Percentiles rank a stretch among this genome's conserved stretches.
phyloP scores from a whole-genome alignment of 2,888 invertebrate species.

The Mythimna loreyi region DNA sequence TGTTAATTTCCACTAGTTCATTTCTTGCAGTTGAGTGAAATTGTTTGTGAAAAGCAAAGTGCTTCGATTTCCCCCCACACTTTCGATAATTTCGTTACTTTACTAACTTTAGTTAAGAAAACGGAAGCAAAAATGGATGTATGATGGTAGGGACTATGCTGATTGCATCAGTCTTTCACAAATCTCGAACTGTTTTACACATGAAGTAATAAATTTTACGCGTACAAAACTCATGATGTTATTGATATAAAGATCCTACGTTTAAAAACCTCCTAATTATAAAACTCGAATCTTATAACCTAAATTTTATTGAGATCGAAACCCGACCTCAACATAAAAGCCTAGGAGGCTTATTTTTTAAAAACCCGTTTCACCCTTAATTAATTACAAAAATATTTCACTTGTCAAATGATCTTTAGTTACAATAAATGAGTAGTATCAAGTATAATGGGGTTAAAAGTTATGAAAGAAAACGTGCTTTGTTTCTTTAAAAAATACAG shows the following conservation, averaged over 20 bases:
- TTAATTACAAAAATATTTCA: conserved; percentile 42
- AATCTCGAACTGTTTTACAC: too few relatives aligned
- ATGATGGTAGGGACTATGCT: too few relatives aligned
- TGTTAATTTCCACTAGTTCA: too few relatives aligned
- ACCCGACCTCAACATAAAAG: background rate
- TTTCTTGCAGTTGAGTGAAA: too few relatives aligned
- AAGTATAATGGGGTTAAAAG: conserved; percentile 29
- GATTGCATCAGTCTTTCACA: too few relatives aligned
- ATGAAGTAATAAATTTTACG: too few relatives aligned
- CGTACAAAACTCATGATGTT: too few relatives aligned
- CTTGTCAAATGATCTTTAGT: conserved; percentile 29
- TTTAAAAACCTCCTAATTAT: background rate
- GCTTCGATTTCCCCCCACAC: too few relatives aligned
- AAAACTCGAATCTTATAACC: background rate
- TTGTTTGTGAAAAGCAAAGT: too few relatives aligned
- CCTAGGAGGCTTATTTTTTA: background rate
- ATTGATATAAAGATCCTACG: background rate
- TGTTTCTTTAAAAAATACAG: conserved; percentile 12
- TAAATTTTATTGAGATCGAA: background rate
- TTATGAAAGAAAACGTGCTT: conserved; percentile 23
- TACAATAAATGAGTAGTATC: conserved; percentile 35
- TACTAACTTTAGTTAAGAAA: too few relatives aligned
- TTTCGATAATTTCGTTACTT: too few relatives aligned
- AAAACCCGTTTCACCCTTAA: conserved; percentile 25
- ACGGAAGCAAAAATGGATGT: too few relatives aligned